Conservation (phyloP, 2,797 vertebrate species). For the Etheostoma perlongum region DNA sequence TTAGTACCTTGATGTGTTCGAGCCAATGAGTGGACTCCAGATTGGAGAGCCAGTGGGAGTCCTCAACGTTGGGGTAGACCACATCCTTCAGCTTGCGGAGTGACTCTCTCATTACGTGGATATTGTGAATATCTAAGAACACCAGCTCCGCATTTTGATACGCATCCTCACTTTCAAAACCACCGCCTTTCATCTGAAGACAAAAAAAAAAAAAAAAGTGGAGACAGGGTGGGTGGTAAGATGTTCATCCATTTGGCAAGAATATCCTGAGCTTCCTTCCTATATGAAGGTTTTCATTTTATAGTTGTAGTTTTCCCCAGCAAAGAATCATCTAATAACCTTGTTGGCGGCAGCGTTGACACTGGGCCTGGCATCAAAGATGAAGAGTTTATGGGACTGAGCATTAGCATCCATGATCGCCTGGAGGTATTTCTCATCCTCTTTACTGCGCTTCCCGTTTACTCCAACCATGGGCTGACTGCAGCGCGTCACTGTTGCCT, state of each 20-base stretch:
- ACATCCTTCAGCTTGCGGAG: conserved; percentile 96
- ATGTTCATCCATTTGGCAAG: not conserved
- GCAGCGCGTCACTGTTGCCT: conserved; percentile 94
- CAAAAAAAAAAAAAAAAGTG: not conserved
- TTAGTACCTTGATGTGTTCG: conserved; percentile 96
- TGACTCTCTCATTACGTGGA: conserved; percentile 98
- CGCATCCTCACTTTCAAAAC: conserved; percentile 97
- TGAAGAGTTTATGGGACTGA: conserved; percentile 98
- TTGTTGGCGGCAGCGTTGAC: conserved; percentile 98
- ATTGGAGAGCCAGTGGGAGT: conserved; percentile 96
- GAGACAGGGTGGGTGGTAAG: not conserved
- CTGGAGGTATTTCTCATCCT: conserved; percentile 97
- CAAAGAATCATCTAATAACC: conserved; percentile 72
- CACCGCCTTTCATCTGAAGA: conserved; percentile 95
- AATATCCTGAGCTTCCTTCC: not conserved
- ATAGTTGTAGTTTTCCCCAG: too few species aligned
- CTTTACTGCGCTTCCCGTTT: conserved; percentile 95
- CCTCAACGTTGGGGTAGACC: conserved; percentile 96
- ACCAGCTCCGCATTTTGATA: conserved; percentile 98
- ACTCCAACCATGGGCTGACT: conserved; percentile 97
- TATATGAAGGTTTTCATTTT: too few species aligned
- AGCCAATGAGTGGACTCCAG: conserved; percentile 98
- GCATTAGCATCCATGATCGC: conserved; percentile 98
- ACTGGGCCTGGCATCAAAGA: conserved; percentile 96
- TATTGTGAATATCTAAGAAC: conserved; percentile 98